These are phyloP conservation scores for Aegithalos caudatus DNA, from an alignment of 2,113 vertebrate genomes.

Conservation along the genomic window DNA sequence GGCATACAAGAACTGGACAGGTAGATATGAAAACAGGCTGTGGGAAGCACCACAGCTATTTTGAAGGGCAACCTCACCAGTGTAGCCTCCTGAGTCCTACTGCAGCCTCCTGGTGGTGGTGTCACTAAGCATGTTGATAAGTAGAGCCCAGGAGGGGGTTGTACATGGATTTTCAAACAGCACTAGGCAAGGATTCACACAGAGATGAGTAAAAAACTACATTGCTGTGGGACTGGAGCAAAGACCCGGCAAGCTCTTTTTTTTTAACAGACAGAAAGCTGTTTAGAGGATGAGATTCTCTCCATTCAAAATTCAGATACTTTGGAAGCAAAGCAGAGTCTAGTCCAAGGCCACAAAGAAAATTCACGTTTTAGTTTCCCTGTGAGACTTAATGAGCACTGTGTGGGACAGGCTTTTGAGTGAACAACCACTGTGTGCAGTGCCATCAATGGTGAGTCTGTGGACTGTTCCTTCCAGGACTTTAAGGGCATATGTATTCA, in stretches of 20 bases:
- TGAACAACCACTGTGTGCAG: background rate
- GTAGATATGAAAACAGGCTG: background rate
- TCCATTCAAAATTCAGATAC: background rate
- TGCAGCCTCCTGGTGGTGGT: background rate
- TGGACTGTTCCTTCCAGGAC: background rate
- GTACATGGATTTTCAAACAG: background rate
- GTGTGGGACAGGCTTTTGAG: background rate
- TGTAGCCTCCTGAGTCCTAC: background rate
- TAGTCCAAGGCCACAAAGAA: background rate
- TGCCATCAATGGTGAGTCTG: accelerated
- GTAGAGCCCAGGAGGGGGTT: background rate
- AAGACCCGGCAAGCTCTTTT: background rate
- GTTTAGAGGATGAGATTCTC: background rate
- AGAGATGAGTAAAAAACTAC: background rate
- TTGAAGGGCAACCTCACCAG: background rate
- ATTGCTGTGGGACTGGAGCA: background rate
- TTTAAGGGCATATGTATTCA: background rate
- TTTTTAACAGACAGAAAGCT: background rate
- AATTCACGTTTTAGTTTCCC: background rate
- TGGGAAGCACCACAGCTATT: background rate
- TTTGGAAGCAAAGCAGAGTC: background rate
- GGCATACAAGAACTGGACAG: background rate
- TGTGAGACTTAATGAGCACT: background rate
- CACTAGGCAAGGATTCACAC: background rate
- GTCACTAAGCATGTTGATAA: background rate